phyloP scores from a whole-genome alignment of 1,140 invertebrate species.

The Oscheius sp. region DNA sequence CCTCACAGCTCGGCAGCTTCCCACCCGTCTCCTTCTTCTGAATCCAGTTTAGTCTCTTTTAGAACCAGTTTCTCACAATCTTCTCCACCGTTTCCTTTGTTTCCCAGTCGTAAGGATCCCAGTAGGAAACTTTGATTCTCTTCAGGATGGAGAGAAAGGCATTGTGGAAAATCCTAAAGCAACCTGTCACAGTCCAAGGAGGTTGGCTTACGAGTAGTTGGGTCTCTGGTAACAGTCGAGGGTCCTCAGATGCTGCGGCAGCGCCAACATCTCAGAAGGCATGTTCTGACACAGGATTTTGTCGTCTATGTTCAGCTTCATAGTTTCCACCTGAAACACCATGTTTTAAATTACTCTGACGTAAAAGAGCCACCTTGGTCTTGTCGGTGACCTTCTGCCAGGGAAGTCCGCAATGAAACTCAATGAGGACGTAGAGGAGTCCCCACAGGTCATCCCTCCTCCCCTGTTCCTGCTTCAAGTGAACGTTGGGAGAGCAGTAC shows the following conservation, averaged over 20 bases:
- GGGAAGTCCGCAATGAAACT: conserved; percentile 50
- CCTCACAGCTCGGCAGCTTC: not conserved
- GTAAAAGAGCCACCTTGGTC: too few species aligned
- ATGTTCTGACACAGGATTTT: conserved; percentile 36
- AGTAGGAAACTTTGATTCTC: conserved; percentile 1
- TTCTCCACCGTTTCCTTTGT: too few species aligned
- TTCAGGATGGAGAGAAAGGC: conserved; percentile 10
- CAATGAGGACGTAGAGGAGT: conserved; percentile 49
- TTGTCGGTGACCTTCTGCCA: conserved; percentile 48
- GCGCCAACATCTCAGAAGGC: conserved; percentile 13
- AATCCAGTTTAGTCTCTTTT: not conserved
- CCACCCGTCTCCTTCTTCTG: not conserved
- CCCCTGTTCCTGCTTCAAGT: conserved; percentile 45
- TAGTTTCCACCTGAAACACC: too few species aligned
- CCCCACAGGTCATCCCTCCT: conserved; percentile 49
- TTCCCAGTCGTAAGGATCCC: conserved; percentile 39
- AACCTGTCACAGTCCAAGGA: too few species aligned
- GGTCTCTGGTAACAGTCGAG: conserved; percentile 36
- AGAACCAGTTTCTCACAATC: too few species aligned
- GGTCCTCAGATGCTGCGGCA: conserved; percentile 1
- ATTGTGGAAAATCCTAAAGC: too few species aligned
- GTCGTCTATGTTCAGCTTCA: conserved; percentile 42
- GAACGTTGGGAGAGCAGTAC: conserved; percentile 47
- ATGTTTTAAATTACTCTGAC: too few species aligned
- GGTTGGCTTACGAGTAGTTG: conserved; percentile 31